These are phyloP conservation scores for Leptothorax acervorum DNA, from an alignment of 2,888 invertebrate genomes.

Conservation along the genomic window DNA sequence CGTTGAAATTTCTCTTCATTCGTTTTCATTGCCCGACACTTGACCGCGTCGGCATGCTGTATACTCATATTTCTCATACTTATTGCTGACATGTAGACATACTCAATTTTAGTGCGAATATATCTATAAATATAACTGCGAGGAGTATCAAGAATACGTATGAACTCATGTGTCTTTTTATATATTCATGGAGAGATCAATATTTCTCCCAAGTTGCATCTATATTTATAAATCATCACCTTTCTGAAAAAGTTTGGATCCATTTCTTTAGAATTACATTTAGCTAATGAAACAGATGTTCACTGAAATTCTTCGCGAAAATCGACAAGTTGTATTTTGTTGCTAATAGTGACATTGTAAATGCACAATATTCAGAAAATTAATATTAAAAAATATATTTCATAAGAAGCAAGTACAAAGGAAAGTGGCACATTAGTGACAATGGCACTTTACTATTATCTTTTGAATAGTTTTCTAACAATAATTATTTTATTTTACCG, in stretches of 20 bases:
- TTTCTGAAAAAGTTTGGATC: neutral
- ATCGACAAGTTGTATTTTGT: neutral
- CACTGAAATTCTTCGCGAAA: neutral
- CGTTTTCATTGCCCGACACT: constrained; percentile 66
- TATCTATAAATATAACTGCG: constrained; percentile 44
- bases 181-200: constrained; percentile 41
- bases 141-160: constrained; percentile 35
- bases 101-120: constrained; percentile 51
- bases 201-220: constrained; percentile 41
- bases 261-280: constrained; percentile 16
- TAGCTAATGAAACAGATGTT: constrained; percentile 14
- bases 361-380: neutral
- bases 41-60: constrained; percentile 50
- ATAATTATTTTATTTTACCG: neutral
- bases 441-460: neutral
- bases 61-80: constrained; percentile 35
- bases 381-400: neutral
- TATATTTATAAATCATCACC: constrained; percentile 48
- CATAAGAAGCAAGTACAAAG: neutral
- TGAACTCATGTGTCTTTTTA: constrained; percentile 30
- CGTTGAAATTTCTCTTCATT: constrained; percentile 66
- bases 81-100: constrained; percentile 43
- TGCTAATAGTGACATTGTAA: neutral
- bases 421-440: neutral
- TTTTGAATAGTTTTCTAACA: neutral